Percentiles rank a stretch among this genome's conserved stretches.
phyloP scores from a whole-genome alignment of 2,888 invertebrate species.

The Leptothorax acervorum region DNA sequence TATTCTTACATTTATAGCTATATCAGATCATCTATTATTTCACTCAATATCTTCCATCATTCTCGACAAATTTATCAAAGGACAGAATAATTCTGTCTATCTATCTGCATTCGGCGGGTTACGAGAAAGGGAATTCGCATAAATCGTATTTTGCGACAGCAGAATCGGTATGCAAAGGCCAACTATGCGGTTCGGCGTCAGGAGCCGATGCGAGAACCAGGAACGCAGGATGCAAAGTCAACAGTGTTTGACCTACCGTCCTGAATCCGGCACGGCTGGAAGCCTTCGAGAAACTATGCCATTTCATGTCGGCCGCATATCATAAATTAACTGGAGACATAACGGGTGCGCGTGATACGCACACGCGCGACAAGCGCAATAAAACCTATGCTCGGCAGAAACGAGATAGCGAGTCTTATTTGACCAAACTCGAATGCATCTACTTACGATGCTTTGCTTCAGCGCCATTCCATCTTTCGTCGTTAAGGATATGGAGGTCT shows the following conservation, averaged over 20 bases:
- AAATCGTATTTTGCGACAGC: slow-evolving; percentile 71
- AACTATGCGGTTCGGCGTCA: slow-evolving; percentile 46
- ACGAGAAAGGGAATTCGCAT: slow-evolving; percentile 52
- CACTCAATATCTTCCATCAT: background rate
- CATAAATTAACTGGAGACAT: slow-evolving; percentile 77
- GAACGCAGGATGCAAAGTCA: slow-evolving; percentile 49
- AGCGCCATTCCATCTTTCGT: background rate
- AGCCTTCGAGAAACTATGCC: slow-evolving; percentile 68
- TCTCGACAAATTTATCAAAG: background rate
- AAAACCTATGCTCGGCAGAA: background rate
- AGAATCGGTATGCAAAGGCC: slow-evolving; percentile 75
- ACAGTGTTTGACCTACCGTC: slow-evolving; percentile 45
- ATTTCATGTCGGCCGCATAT: slow-evolving; percentile 72
- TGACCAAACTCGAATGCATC: slow-evolving; percentile 11
- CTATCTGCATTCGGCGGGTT: slow-evolving; percentile 14
- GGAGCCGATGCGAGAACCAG: slow-evolving; percentile 32
- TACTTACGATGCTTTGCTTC: slow-evolving; percentile 15
- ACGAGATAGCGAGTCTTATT: background rate
- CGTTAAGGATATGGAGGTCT: background rate
- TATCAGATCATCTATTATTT: background rate
- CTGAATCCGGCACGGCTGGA: slow-evolving; percentile 49
- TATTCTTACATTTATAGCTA: background rate
- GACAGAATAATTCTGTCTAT: slow-evolving; percentile 30
- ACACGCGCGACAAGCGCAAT: background rate
- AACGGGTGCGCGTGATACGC: slow-evolving; percentile 50